Base-by-base conservation (phyloP, 1,140 invertebrate genomes). In the Drosophila repletoides region DNA sequence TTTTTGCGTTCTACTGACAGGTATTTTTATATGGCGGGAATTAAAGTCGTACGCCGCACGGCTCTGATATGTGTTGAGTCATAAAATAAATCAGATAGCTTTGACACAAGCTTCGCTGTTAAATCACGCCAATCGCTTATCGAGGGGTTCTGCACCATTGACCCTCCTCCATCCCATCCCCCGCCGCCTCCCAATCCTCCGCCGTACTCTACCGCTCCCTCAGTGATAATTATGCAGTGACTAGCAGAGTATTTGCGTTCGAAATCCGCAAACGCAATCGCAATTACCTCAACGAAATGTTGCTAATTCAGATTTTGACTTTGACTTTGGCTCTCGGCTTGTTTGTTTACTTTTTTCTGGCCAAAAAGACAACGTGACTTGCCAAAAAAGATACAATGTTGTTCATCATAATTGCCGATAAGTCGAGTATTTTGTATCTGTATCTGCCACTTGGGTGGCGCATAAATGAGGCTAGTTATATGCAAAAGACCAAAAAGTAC, bases 21-120 rank as follows among this genome's bases (percentile, higher is more conserved):
- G 71, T 83, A 73, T 70, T 77, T 76, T 77, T 59, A 77, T 83
- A 77, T 53, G 41, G 29, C 38, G 55, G 41, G 52, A 70, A 52
- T 59, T 51, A 69, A 70, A 48, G 55, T 49, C 67, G 68, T 60
- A 64, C 46, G 65, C 58, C 66, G 52, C 45, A 34, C 52, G 36
- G 53, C 46, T 72, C 52, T n/a, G n/a, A n/a, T n/a, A 70, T 79
- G 51, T 80, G 73, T 84, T 71, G 65, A 84, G 79, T 79, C 79
- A 83, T 83, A 84, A 84, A 86, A 86, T 84, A 84, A 84, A 84
- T 84, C 80, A 84, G 76, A 55, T 48, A 69, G 71, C 58, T 73
- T n/a, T 84, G 79, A 86, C 79, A 84, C 80, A 63, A 65, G 51
- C 72, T 65, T 84, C 80, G 72, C 79, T 79, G 84, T 68, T 84